Conservation (phyloP, 2,888 invertebrate species). For the Lysandra bellargus region DNA sequence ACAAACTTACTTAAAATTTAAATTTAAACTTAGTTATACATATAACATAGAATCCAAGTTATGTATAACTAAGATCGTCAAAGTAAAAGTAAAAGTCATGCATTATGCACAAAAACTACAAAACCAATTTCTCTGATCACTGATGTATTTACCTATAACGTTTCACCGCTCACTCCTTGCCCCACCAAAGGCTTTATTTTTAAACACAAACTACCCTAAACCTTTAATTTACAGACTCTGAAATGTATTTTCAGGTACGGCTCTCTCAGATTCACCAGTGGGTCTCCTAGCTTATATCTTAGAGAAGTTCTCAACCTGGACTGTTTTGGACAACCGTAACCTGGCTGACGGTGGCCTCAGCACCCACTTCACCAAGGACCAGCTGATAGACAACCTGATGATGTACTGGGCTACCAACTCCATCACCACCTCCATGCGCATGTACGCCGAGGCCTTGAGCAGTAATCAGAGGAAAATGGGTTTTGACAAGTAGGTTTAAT, state of each 20-base stretch:
- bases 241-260: constrained; percentile 48
- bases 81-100: too few relatives aligned
- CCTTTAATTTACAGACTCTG: too few relatives aligned
- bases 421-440: constrained; percentile 86
- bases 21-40: too few relatives aligned
- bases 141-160: too few relatives aligned
- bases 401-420: constrained; percentile 89
- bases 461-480: constrained; percentile 39
- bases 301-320: constrained; percentile 92
- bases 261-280: constrained; percentile 86
- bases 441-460: constrained; percentile 83
- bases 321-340: constrained; percentile 65
- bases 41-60: too few relatives aligned
- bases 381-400: constrained; percentile 87
- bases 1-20: too few relatives aligned
- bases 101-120: too few relatives aligned
- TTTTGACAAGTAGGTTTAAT: constrained; percentile 57
- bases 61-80: too few relatives aligned
- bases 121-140: too few relatives aligned
- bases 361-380: constrained; percentile 83
- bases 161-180: too few relatives aligned
- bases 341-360: constrained; percentile 85
- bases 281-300: constrained; percentile 91
- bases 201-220: too few relatives aligned
- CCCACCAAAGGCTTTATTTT: too few relatives aligned